Percentiles rank a stretch among this genome's conserved stretches.
These are phyloP conservation scores for Biston betularia DNA, from an alignment of 2,888 invertebrate genomes.

Conservation along the genomic window DNA sequence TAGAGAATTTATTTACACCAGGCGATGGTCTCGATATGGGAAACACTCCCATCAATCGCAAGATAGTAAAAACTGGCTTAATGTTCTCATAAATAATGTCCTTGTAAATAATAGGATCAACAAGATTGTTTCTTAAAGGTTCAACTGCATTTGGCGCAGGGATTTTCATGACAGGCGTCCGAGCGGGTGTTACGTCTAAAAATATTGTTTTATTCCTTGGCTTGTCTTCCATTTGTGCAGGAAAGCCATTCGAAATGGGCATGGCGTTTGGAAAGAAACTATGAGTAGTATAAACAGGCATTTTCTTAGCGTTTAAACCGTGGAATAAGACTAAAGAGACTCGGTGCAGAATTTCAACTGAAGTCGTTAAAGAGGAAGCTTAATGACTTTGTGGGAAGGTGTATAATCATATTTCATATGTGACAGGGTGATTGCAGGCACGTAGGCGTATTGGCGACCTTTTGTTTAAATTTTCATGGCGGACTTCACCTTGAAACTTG, in stretches of 20 bases:
- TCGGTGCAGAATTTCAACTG: constrained; percentile 51
- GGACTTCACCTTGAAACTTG: constrained; percentile 68
- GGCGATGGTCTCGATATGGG: constrained; percentile 84
- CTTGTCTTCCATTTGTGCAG: constrained; percentile 63
- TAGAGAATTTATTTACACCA: constrained; percentile 77
- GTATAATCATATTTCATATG: constrained; percentile 65
- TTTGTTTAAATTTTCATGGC: constrained; percentile 69
- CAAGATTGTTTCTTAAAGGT: constrained; percentile 69
- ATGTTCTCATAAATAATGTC: constrained; percentile 81
- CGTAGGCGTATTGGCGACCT: constrained; percentile 65
- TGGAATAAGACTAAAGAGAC: constrained; percentile 37
- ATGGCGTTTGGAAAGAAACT: constrained; percentile 59
- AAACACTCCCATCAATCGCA: constrained; percentile 87
- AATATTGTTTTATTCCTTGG: constrained; percentile 69
- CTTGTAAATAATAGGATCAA: constrained; percentile 63
- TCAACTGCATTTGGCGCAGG: constrained; percentile 64
- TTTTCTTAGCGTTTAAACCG: constrained; percentile 47
- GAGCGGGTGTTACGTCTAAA: constrained; percentile 74
- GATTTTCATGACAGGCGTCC: constrained; percentile 62
- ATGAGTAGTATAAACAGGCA: constrained; percentile 69
- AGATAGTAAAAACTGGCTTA: constrained; percentile 74
- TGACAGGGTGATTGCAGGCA: constrained; percentile 77
- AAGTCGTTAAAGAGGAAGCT: constrained; percentile 53
- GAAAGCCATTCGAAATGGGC: constrained; percentile 70
- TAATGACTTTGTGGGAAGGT: constrained; percentile 55